Percentiles rank a stretch among this genome's conserved stretches.
Conservation (phyloP, 2,113 vertebrate species). For the Osmerus mordax region DNA sequence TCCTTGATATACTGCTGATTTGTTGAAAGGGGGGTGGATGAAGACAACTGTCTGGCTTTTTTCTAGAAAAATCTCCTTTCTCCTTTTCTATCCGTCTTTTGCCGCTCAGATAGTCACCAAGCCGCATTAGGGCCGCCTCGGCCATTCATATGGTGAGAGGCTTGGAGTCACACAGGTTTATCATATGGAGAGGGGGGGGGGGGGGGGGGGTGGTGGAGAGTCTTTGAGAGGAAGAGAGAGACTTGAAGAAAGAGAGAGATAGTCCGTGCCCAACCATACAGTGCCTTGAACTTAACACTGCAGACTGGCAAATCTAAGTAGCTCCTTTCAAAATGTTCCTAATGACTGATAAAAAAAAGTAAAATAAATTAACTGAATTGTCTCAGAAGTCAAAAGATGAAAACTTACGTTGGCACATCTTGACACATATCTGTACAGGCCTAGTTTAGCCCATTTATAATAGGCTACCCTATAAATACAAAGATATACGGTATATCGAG, state of each 20-base stretch:
- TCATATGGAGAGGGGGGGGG: constrained; percentile 22
- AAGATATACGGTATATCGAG: not conserved
- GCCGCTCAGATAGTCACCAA: constrained; percentile 60
- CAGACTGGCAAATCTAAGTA: too few relatives aligned
- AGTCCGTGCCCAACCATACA: not conserved
- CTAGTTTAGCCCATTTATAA: too few relatives aligned
- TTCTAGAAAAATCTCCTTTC: constrained; percentile 51
- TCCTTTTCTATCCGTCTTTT: constrained; percentile 58
- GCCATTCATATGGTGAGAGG: constrained; percentile 62
- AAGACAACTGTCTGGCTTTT: constrained; percentile 86
- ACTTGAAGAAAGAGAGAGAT: not conserved
- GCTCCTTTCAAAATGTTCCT: too few relatives aligned
- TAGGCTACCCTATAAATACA: not conserved
- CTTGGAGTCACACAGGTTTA: constrained; percentile 57
- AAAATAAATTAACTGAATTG: too few relatives aligned
- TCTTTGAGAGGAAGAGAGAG: constrained; percentile 5
- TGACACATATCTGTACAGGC: too few relatives aligned
- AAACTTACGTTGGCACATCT: too few relatives aligned
- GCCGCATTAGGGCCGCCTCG: constrained; percentile 51
- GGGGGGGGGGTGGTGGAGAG: constrained; percentile 23
- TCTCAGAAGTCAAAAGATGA: too few relatives aligned
- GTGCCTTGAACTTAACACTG: constrained; percentile 4
- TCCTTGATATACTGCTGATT: constrained; percentile 92
- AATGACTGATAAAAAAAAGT: too few relatives aligned
- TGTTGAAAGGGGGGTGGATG: constrained; percentile 83